Evolutionary conservation across 2,113 vertebrate genomes (phyloP).

Genomic region (Microtus pennsylvanicus): DNA sequence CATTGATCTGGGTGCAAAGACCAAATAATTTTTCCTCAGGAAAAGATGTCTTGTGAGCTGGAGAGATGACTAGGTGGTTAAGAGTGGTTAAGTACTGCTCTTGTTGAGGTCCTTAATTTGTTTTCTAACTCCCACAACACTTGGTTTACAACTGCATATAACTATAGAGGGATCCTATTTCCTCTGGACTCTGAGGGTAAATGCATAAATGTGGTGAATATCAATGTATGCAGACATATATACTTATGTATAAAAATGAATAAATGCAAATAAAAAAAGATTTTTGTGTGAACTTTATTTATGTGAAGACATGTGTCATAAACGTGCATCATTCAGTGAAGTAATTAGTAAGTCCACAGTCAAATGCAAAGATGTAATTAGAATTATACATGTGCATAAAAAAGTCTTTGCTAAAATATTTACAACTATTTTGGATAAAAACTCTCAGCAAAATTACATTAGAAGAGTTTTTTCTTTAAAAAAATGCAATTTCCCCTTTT

Average conservation of each 20-base stretch:
- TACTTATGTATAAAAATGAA: not conserved
- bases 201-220: not conserved
- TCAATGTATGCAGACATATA: not conserved
- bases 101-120: not conserved
- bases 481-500: not conserved
- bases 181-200: not conserved
- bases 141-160: no score
- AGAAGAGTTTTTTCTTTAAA: not conserved
- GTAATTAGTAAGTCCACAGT: not conserved
- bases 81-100: not conserved
- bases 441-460: not conserved
- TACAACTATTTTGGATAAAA: not conserved
- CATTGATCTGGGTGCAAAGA: not conserved
- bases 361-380: not conserved
- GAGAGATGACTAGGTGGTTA: not conserved
- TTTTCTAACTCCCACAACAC: not conserved
- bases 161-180: not conserved
- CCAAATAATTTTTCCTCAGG: not conserved
- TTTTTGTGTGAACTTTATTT: not conserved
- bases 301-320: not conserved
- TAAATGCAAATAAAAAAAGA: not conserved
- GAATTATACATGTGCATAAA: not conserved
- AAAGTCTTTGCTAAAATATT: constrained; percentile 26
- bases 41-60: not conserved
- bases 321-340: not conserved